phyloP scores from a whole-genome alignment of 2,888 invertebrate genomes.

The Anoncus sp. region DNA sequence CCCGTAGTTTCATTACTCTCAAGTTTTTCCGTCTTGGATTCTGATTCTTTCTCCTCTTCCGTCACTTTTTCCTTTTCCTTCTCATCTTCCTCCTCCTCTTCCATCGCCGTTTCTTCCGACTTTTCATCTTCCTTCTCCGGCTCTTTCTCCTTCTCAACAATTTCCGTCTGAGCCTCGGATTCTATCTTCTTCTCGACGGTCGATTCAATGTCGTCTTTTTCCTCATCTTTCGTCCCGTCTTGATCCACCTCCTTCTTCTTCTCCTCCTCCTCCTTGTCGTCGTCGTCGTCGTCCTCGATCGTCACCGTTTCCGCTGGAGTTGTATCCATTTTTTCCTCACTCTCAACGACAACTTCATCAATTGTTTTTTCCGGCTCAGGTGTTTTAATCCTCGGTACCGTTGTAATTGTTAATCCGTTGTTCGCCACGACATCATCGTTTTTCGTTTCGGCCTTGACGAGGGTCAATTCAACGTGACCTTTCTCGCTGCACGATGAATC shows the following conservation, averaged over 20 bases:
- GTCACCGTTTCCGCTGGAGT: constrained; percentile 40
- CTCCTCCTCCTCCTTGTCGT: constrained; percentile 70
- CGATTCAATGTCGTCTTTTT: too few relatives aligned
- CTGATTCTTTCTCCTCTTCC: constrained; percentile 50
- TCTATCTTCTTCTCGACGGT: too few relatives aligned
- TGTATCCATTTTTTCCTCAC: constrained; percentile 42
- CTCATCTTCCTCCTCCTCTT: constrained; percentile 61
- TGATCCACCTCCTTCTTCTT: constrained; percentile 69
- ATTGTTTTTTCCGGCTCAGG: constrained; percentile 73
- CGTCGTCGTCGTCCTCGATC: constrained; percentile 48
- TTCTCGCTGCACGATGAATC: constrained; percentile 74
- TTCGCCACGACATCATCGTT: constrained; percentile 77
- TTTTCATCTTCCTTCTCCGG: constrained; percentile 66
- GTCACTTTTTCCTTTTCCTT: constrained; percentile 60
- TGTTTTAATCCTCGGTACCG: constrained; percentile 71
- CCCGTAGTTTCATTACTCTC: constrained; percentile 4
- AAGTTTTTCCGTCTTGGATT: constrained; percentile 20
- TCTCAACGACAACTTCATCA: constrained; percentile 59
- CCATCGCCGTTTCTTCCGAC: constrained; percentile 61
- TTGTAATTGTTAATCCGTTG: constrained; percentile 79
- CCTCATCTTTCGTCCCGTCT: too few relatives aligned
- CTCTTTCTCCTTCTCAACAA: constrained; percentile 61
- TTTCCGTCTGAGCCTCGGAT: constrained; percentile 44
- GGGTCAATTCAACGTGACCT: constrained; percentile 83
- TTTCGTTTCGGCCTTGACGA: constrained; percentile 83